A percentile compares a stretch with the other conserved stretches of the same genome.
Conservation (phyloP, 1,140 invertebrate genomes). For the Dolichoris vasculosae region DNA sequence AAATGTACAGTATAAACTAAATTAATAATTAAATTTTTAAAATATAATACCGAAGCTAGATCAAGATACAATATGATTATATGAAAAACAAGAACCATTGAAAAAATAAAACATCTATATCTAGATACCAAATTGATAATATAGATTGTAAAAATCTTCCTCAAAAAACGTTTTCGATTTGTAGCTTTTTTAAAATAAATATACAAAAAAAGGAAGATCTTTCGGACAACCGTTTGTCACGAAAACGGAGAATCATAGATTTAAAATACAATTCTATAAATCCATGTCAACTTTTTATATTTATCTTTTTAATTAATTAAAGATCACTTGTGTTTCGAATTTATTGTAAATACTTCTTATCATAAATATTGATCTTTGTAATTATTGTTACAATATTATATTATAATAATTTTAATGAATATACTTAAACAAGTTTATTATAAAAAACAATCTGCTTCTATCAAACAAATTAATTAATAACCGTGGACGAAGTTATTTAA, state of each 20-base stretch:
- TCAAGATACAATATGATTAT: background rate
- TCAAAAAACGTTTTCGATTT: background rate
- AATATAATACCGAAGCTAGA: background rate
- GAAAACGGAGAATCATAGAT: background rate
- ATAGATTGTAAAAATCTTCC: background rate
- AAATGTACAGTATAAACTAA: background rate
- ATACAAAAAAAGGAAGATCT: too few relatives aligned
- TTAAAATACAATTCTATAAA: background rate
- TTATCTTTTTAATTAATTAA: too few relatives aligned
- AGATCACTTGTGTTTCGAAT: too few relatives aligned
- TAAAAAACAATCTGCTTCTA: too few relatives aligned
- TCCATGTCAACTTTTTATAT: background rate
- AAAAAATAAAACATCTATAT: background rate
- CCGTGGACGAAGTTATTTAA: too few relatives aligned
- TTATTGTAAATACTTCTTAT: too few relatives aligned
- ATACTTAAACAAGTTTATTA: too few relatives aligned
- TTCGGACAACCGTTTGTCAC: background rate
- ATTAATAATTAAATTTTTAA: background rate
- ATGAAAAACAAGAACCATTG: background rate
- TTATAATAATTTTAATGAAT: too few relatives aligned
- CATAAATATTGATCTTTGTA: too few relatives aligned
- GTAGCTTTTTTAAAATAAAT: background rate
- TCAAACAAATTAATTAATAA: too few relatives aligned
- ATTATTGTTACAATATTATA: too few relatives aligned
- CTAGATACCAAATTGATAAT: background rate